Evolutionary conservation across 2,113 vertebrate species (phyloP).

Genomic region (Cyrtonyx montezumae): DNA sequence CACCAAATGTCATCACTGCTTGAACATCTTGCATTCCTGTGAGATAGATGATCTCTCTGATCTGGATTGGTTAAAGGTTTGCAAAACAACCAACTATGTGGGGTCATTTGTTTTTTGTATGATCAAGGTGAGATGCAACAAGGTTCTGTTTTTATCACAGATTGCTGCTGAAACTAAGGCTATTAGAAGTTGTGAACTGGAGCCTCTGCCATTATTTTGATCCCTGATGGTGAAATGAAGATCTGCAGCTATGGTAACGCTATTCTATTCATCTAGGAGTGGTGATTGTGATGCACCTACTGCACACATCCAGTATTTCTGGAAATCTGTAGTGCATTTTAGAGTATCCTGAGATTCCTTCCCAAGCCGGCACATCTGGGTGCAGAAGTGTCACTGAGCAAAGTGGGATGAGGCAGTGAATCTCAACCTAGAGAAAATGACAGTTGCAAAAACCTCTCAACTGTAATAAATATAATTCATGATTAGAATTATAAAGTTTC

Average conservation of each 20-base stretch:
- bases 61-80: background rate
- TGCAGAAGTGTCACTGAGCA: background rate
- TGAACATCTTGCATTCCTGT: background rate
- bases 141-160: background rate
- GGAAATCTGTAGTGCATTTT: background rate
- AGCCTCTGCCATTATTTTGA: background rate
- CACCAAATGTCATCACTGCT: background rate
- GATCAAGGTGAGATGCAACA: background rate
- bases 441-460: background rate
- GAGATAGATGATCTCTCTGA: background rate
- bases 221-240: background rate
- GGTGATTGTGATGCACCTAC: background rate
- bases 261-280: background rate
- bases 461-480: background rate
- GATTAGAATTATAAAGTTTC: background rate
- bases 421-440: background rate
- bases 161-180: background rate
- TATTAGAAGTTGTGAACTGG: background rate
- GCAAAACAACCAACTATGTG: background rate
- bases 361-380: accelerated
- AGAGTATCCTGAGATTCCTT: background rate
- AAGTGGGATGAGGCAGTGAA: background rate
- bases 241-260: background rate
- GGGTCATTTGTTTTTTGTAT: background rate
- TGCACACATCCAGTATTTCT: background rate